Evolutionary conservation across 2,113 vertebrate genomes (phyloP), one percentile per base, ranked within the genome.

Genomic region (Halcyon senegalensis): DNA sequence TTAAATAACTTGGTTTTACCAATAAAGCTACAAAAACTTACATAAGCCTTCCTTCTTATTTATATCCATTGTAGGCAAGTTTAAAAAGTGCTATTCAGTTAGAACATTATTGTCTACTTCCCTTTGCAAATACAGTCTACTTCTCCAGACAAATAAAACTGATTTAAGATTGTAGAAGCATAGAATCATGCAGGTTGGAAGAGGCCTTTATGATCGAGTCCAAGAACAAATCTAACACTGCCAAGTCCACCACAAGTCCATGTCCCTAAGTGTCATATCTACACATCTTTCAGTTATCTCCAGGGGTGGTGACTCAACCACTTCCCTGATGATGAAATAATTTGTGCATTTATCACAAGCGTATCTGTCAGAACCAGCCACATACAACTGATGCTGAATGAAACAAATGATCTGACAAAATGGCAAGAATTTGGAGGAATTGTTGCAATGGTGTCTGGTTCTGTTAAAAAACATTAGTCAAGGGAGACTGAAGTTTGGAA

Each of bases 331-430:
- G 56, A 64, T 27, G 28, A 73, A 75, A 41, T 89, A 85, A 88
- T 87, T 33, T 68, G 59, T 91, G 60, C 12, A 16, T 95, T 97
- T 87, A 81, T 94, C 77, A 44, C 35, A 76, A 78, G 46, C 35
- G 30, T 92, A 11, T 69, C 70, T 93, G 79, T 87, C 87, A 91
- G 91, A 91, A 62, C 35, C 73, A 80, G 66, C 20, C 66, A 75
- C 0, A 1, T 82, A 81, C 24, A 39, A 87, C 3, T 9, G 70
- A 43, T 72, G 64, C 43, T 84, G 69, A 92, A 87, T 60, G 43
- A 89, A 94, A 43, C 13, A 91, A 94, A 78, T 70, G 56, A 81
- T 35, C 64, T 89, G 66, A 84, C 30, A 94, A 92, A 94, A 89
- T 28, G 18, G 35, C 27, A 95, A 60, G 23, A 72, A 68, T 87